Evolutionary conservation across 2,888 invertebrate species (phyloP), one percentile per base, ranked within the genome.

Genomic region (Amaurobius ferox): DNA sequence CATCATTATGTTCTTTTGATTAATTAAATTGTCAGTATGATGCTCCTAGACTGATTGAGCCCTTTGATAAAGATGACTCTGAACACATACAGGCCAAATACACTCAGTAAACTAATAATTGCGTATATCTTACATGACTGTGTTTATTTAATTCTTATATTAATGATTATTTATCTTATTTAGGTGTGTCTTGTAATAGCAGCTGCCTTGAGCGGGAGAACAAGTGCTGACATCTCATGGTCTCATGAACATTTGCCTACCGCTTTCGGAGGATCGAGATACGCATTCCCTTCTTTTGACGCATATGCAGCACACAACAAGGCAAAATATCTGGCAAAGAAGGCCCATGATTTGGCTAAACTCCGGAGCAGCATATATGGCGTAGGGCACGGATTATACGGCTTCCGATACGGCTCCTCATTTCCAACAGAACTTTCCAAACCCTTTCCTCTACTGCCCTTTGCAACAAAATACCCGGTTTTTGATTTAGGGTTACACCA

Each of bases 301-400:
- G 68, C 74, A 19, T 23, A 30, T 2, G 30, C 11, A 9, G 44
- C 76, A n/a, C 44, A 30, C 44, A 40, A 70, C 64, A 70, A 35
- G 32, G 76, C 64, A 28, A 64, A 64, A 26, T 81, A 81, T 9
- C 32, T 64, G 13, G 68, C 81, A 9, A 19, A 39, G n/a, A 81
- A 76, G 48, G 62, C 76, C 0, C 40, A 70, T 19, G 81, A 64
- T 6, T 23, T 81, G 3, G 70, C 76, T 0, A 64, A 62, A 70
- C 32, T 81, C 0, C 40, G 35, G 1, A 62, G 64, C 64, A 62
- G 62, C 19, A 61, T 81, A 9, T 71, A 70, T 28, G 81, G 81
- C 9, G 1, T 81, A 26, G 81, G 81, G 0, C 26, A 71, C n/a
- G 76, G 81, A 5, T 64, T 81, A 26, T 81, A 81, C 28, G 81